Evolutionary conservation across 2,888 invertebrate genomes (phyloP).

Genomic region (Electrophaes corylata): DNA sequence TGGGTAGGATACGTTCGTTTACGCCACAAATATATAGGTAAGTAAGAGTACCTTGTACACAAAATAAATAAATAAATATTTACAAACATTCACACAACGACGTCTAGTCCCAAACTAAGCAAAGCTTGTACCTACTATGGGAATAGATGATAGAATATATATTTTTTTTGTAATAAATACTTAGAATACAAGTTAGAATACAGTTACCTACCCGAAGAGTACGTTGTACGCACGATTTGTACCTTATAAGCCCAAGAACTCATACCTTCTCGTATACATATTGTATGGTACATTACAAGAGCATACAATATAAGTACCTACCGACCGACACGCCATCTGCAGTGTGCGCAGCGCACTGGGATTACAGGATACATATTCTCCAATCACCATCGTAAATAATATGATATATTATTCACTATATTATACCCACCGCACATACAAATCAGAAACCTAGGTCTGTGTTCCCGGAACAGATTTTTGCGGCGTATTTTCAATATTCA

Average conservation of each 20-base stretch:
- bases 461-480: constrained; percentile 59
- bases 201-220: no score
- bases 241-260: constrained; percentile 2
- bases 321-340: constrained; percentile 51
- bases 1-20: no score
- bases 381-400: constrained; percentile 73
- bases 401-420: constrained; percentile 62
- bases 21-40: no score
- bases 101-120: no score
- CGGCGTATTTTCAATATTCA: constrained; percentile 68
- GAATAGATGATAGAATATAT: no score
- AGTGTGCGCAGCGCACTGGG: constrained; percentile 69
- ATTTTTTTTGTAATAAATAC: no score
- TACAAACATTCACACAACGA: no score
- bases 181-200: no score
- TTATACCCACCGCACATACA: constrained; percentile 37
- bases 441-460: constrained; percentile 49
- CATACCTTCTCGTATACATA: neutral
- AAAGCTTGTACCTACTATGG: no score
- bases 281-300: neutral
- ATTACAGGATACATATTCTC: constrained; percentile 59
- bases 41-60: no score
- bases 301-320: neutral
- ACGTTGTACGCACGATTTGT: no score
- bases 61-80: no score